Percentiles rank a stretch among this genome's conserved stretches.
phyloP scores from a whole-genome alignment of 2,888 invertebrate genomes.

The Caenorhabditis sp. region DNA sequence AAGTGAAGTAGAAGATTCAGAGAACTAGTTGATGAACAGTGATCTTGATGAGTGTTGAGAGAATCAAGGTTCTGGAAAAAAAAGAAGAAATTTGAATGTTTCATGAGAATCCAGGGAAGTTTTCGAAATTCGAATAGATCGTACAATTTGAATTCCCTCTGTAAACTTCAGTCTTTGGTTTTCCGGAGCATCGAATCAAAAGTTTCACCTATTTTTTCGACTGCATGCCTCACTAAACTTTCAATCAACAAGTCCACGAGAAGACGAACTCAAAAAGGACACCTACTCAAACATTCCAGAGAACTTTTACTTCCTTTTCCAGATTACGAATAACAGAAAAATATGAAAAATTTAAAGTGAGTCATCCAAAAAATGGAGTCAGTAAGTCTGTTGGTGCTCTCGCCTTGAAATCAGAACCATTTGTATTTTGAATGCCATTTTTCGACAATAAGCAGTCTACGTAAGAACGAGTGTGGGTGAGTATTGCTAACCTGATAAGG shows the following conservation, averaged over 20 bases:
- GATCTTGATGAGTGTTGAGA: background rate
- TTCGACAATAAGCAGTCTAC: background rate
- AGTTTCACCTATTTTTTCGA: too few relatives aligned
- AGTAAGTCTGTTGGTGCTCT: constrained; percentile 16
- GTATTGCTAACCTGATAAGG: constrained; percentile 15
- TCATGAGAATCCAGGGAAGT: too few relatives aligned
- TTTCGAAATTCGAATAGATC: too few relatives aligned
- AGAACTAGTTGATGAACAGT: background rate
- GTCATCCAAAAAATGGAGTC: constrained; percentile 15
- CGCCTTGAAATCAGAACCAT: constrained; percentile 21
- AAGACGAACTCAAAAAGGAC: constrained; percentile 2
- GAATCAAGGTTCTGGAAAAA: background rate
- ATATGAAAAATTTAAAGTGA: background rate
- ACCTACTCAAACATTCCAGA: background rate
- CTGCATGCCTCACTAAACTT: background rate
- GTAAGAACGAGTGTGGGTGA: background rate
- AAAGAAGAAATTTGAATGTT: too few relatives aligned
- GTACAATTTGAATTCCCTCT: too few relatives aligned
- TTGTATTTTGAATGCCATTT: constrained; percentile 28
- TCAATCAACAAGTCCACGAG: background rate
- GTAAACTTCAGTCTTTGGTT: too few relatives aligned
- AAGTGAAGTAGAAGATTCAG: background rate
- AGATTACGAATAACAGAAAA: constrained; percentile 3
- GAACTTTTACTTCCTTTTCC: constrained; percentile 10
- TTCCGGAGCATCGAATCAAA: too few relatives aligned